Percentiles rank a stretch among this genome's conserved stretches.
Conservation (phyloP, 2,797 vertebrate species). For the Macropus fuliginosus region DNA sequence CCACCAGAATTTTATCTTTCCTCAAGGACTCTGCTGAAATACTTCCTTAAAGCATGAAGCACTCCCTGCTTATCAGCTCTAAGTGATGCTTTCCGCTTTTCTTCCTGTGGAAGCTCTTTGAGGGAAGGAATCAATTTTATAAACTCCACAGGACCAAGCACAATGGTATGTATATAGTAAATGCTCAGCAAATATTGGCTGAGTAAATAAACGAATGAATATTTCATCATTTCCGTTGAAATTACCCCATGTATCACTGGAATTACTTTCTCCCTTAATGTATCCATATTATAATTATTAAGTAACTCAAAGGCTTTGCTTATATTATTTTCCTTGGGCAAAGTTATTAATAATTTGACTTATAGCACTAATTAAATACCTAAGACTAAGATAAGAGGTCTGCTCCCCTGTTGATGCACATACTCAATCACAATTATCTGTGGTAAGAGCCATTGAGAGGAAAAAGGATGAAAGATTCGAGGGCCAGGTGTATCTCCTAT, state of each 20-base stretch:
- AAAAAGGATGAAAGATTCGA: slow-evolving; percentile 74
- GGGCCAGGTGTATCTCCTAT: slow-evolving; percentile 62
- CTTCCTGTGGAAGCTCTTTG: slow-evolving; percentile 40
- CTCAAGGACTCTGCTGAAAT: neutral
- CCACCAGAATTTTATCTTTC: neutral
- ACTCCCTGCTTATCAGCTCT: neutral
- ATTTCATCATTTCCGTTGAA: slow-evolving; percentile 58
- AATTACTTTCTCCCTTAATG: slow-evolving; percentile 47
- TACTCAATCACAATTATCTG: slow-evolving; percentile 75
- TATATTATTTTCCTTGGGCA: slow-evolving; percentile 69
- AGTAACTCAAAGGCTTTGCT: slow-evolving; percentile 62
- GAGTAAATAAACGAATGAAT: slow-evolving; percentile 55
- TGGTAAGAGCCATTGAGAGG: slow-evolving; percentile 70
- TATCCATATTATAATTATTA: slow-evolving; percentile 45
- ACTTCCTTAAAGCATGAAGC: neutral
- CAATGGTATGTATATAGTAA: slow-evolving; percentile 47
- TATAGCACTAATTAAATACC: slow-evolving; percentile 77
- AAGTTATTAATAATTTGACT: slow-evolving; percentile 76
- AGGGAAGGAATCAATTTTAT: slow-evolving; percentile 31
- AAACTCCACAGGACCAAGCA: slow-evolving; percentile 28
- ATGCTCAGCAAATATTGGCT: slow-evolving; percentile 60
- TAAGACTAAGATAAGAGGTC: slow-evolving; percentile 75
- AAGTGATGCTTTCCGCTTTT: slow-evolving; percentile 2
- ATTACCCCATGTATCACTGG: slow-evolving; percentile 55
- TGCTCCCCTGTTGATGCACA: slow-evolving; percentile 76